These are phyloP conservation scores for Chaetogeoica ovagalla DNA, from an alignment of 2,888 invertebrate genomes.

Conservation along the genomic window DNA sequence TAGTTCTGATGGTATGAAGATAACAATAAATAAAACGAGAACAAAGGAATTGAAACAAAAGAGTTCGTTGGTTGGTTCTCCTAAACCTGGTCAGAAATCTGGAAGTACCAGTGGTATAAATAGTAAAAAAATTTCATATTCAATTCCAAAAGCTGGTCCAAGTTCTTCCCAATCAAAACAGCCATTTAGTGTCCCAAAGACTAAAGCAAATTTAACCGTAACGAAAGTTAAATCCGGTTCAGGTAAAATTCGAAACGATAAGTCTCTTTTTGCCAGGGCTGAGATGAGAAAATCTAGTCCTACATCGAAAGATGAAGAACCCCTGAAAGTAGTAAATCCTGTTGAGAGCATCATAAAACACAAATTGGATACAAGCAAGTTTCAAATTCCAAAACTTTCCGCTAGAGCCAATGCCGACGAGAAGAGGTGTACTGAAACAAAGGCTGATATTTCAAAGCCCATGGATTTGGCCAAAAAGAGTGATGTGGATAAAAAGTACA, in stretches of 20 bases:
- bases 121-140: conserved; percentile 54
- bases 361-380: conserved; percentile 75
- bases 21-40: conserved; percentile 87
- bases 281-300: conserved; percentile 56
- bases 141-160: conserved; percentile 25
- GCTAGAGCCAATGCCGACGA: conserved; percentile 59
- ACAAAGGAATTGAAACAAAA: conserved; percentile 69
- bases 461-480: conserved; percentile 47
- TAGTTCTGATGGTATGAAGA: conserved; percentile 85
- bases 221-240: conserved; percentile 57
- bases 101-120: conserved; percentile 56
- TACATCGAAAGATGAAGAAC: conserved; percentile 54
- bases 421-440: conserved; percentile 33
- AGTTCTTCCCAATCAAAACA: conserved; percentile 50
- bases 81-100: conserved; percentile 53
- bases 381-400: conserved; percentile 84
- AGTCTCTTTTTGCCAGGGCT: conserved; percentile 44
- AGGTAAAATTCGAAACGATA: conserved; percentile 54
- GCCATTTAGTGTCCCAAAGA: conserved; percentile 40
- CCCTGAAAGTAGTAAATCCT: conserved; percentile 58
- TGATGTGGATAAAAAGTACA: conserved; percentile 43
- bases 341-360: conserved; percentile 69
- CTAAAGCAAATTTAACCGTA: conserved; percentile 46
- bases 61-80: conserved; percentile 55
- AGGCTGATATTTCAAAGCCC: conserved; percentile 26